phyloP scores from a whole-genome alignment of 2,113 vertebrate species.

The Sclerurus mexicanus region DNA sequence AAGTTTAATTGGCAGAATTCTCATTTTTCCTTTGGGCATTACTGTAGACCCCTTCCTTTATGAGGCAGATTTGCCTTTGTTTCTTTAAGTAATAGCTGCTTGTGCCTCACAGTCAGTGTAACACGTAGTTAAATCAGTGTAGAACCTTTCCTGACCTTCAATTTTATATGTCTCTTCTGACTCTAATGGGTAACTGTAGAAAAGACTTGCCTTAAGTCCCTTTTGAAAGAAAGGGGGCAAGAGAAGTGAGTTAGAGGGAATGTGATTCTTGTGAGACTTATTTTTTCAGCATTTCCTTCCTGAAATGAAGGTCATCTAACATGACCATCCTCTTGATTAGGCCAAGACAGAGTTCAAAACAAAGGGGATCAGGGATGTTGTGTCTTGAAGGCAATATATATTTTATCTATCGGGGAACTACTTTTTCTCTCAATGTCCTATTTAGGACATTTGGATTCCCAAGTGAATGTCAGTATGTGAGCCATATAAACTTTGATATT shows the following conservation, averaged over 20 bases:
- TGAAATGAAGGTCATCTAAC: not conserved
- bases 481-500: not conserved
- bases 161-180: fast-evolving
- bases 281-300: not conserved
- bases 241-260: not conserved
- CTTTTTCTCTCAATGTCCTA: not conserved
- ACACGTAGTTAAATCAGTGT: not conserved
- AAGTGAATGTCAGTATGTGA: slow-evolving; percentile 4
- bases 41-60: not conserved
- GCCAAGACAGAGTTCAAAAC: not conserved
- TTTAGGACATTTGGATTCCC: slow-evolving; percentile 30
- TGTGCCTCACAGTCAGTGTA: not conserved
- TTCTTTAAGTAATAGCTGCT: not conserved
- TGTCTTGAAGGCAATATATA: not conserved
- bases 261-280: not conserved
- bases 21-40: not conserved
- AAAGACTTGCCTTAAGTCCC: not conserved
- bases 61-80: not conserved
- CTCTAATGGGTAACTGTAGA: not conserved
- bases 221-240: not conserved
- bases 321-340: not conserved
- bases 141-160: not conserved
- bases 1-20: not conserved
- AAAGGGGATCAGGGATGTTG: not conserved
- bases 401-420: not conserved